Conservation (phyloP, 2,797 vertebrate species). For the Macrochelys suwanniensis region DNA sequence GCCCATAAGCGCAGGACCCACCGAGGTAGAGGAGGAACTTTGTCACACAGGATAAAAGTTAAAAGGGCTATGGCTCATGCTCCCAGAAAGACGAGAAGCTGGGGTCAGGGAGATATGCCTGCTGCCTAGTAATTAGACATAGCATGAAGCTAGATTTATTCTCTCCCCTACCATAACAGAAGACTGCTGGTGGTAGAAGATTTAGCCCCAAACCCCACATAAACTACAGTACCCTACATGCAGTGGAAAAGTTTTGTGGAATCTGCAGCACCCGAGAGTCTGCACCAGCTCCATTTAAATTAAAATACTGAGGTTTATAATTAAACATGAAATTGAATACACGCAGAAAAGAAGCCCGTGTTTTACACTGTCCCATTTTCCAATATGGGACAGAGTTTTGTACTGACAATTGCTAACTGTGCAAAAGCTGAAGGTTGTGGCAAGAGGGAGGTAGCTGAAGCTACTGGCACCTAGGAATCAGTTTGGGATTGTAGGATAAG, state of each 20-base stretch:
- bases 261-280: neutral
- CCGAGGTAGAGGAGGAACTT: too few relatives aligned
- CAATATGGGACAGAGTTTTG: constrained; percentile 21
- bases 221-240: neutral
- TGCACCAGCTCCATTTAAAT: neutral
- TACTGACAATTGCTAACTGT: constrained; percentile 43
- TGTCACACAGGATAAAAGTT: neutral
- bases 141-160: neutral
- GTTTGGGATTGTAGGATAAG: constrained; percentile 48
- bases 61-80: neutral
- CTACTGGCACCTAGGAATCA: constrained; percentile 46
- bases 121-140: neutral
- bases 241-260: neutral
- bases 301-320: neutral
- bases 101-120: fast-evolving
- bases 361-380: constrained; percentile 50
- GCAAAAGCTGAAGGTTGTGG: constrained; percentile 52
- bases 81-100: neutral
- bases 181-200: neutral
- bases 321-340: neutral
- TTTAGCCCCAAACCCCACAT: neutral
- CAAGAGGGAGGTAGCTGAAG: constrained; percentile 45
- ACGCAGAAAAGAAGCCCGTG: constrained; percentile 14
- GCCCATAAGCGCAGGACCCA: too few relatives aligned
- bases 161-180: neutral